These are phyloP conservation scores for Drosophila flavopinicola DNA, from an alignment of 2,888 invertebrate genomes.

Conservation along the genomic window DNA sequence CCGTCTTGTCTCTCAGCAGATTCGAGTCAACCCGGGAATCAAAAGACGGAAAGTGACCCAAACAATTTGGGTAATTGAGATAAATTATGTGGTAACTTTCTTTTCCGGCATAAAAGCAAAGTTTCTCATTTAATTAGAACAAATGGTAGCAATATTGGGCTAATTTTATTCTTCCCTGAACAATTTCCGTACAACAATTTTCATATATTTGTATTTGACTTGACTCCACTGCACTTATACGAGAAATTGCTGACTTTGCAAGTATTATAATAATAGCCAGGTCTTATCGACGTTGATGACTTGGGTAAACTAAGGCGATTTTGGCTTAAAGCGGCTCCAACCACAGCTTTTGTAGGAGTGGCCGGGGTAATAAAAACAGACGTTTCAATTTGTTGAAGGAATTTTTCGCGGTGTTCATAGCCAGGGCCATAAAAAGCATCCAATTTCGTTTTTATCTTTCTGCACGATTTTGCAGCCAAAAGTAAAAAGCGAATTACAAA, in stretches of 20 bases:
- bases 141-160: conserved; percentile 19
- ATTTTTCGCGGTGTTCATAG: conserved; percentile 5
- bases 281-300: conserved; percentile 1
- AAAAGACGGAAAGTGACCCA: conserved; percentile 48
- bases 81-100: conserved; percentile 48
- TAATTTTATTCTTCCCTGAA: not conserved
- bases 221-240: not conserved
- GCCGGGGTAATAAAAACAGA: not conserved
- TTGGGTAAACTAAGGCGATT: not conserved
- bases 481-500: conserved; percentile 26
- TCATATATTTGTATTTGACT: conserved; percentile 7
- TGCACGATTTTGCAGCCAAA: conserved; percentile 21
- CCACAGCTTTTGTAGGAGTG: too few relatives aligned
- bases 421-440: conserved; percentile 28
- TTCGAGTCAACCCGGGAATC: conserved; percentile 2
- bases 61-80: conserved; percentile 56
- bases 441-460: conserved; percentile 25
- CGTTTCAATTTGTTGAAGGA: conserved; percentile 3
- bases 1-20: conserved; percentile 14
- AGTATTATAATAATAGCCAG: conserved; percentile 6
- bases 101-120: conserved; percentile 21
- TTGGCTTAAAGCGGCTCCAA: not conserved
- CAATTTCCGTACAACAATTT: conserved; percentile 6
- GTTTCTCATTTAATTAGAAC: conserved; percentile 24
- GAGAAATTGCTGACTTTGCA: not conserved